Evolutionary conservation across 1,140 invertebrate genomes (phyloP).

Genomic region (Drosophila punjabiensis): DNA sequence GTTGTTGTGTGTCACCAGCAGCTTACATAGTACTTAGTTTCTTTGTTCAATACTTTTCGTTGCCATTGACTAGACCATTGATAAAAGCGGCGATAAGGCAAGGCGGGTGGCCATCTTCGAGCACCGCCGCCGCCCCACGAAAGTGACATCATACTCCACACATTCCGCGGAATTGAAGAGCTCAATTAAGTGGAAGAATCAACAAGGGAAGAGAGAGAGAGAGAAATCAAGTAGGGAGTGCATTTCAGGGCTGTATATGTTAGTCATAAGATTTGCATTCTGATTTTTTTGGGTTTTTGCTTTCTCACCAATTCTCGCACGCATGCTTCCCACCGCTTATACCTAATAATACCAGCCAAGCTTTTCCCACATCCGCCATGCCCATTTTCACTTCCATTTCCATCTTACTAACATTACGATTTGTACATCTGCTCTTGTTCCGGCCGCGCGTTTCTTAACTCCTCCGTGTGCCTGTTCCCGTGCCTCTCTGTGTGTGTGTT

Average conservation of each 20-base stretch:
- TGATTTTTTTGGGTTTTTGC: constrained; percentile 28
- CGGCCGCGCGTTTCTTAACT: constrained; percentile 36
- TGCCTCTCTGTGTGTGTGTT: constrained; percentile 38
- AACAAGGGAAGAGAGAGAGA: constrained; percentile 1
- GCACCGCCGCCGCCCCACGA: constrained; percentile 32
- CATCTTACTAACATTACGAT: constrained; percentile 79
- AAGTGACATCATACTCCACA: constrained; percentile 66
- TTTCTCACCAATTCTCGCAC: constrained; percentile 3
- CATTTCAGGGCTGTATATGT: not conserved
- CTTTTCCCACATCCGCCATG: constrained; percentile 17
- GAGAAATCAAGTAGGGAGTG: not conserved
- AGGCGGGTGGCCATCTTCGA: constrained; percentile 24
- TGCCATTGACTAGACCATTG: constrained; percentile 37
- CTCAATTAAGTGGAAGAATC: constrained; percentile 56
- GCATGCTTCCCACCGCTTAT: constrained; percentile 22
- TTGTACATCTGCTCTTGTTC: constrained; percentile 73
- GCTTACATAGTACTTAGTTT: not conserved
- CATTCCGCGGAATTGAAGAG: constrained; percentile 43
- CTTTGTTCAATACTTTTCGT: constrained; percentile 16
- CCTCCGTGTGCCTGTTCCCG: constrained; percentile 42
- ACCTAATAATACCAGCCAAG: constrained; percentile 23
- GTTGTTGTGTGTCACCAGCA: constrained; percentile 74
- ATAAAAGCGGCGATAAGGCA: constrained; percentile 67
- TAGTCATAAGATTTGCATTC: constrained; percentile 44
- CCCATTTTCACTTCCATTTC: constrained; percentile 53